A percentile compares a stretch with the other conserved stretches of the same genome.
Evolutionary conservation across 2,888 invertebrate genomes (phyloP).

Genomic region (Bibio marci): DNA sequence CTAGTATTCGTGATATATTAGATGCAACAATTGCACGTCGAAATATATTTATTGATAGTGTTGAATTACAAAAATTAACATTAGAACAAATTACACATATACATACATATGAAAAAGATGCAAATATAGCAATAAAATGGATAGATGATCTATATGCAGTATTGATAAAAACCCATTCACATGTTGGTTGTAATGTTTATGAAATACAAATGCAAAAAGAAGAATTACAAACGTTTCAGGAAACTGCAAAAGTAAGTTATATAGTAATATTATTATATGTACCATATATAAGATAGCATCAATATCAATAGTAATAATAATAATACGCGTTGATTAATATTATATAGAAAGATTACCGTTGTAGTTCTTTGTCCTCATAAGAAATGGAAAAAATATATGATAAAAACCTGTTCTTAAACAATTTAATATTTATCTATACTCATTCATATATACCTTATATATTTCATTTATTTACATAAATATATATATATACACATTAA

Average conservation of each 20-base stretch:
- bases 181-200: conserved; percentile 52
- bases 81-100: conserved; percentile 63
- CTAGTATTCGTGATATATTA: conserved; percentile 51
- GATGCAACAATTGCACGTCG: conserved; percentile 51
- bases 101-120: conserved; percentile 58
- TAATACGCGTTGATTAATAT: no score
- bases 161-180: conserved; percentile 46
- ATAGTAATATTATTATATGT: no score
- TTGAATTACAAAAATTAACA: conserved; percentile 57
- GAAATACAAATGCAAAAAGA: conserved; percentile 61
- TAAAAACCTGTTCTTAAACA: background rate
- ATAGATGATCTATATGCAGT: conserved; percentile 56
- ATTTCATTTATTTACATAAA: no score
- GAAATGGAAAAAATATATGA: no score
- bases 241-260: conserved; percentile 53
- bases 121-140: conserved; percentile 59
- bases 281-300: no score
- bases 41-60: conserved; percentile 54
- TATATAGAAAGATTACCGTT: no score
- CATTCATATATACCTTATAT: conserved; percentile 4
- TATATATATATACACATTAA: no score
- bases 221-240: conserved; percentile 56
- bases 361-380: no score
- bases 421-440: background rate
- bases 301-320: no score